These are phyloP conservation scores for Petrolisthes cinctipes DNA, from an alignment of 2,888 invertebrate genomes.

Conservation along the genomic window DNA sequence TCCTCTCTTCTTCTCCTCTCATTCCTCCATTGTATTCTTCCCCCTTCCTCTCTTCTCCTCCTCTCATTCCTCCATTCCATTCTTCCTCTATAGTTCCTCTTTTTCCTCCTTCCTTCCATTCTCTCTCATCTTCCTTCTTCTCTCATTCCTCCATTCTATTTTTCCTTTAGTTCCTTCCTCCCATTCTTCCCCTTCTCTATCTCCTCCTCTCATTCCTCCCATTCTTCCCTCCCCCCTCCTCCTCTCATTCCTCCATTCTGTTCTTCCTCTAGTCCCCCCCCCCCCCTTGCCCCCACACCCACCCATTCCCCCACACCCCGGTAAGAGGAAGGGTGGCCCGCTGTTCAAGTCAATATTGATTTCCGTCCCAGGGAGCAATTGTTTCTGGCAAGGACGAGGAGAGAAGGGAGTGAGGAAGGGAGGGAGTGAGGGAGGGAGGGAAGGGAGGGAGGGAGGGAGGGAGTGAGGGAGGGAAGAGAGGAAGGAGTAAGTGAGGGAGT, in stretches of 20 bases:
- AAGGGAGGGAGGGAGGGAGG: not conserved
- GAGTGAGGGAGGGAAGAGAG: not conserved
- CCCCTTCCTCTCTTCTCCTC: not conserved
- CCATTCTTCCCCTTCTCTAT: not conserved
- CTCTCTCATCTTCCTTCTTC: not conserved
- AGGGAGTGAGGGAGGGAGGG: not conserved
- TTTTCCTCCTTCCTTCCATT: not conserved
- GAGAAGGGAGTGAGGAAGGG: not conserved
- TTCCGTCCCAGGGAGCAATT: constrained; percentile 14
- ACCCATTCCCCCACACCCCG: not conserved
- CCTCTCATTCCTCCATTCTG: not conserved
- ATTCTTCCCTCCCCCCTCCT: not conserved
- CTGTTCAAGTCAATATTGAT: constrained; percentile 11
- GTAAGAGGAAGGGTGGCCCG: not conserved
- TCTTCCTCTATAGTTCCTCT: not conserved
- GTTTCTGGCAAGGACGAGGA: constrained; percentile 13
- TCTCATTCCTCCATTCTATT: not conserved
- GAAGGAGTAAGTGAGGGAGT: not conserved
- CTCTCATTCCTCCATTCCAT: not conserved
- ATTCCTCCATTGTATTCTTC: not conserved
- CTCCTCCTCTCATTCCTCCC: not conserved
- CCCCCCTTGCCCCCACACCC: not conserved
- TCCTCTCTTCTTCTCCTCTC: not conserved
- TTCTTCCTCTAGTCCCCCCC: not conserved
- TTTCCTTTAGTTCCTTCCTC: not conserved